Percentiles rank a stretch among this genome's conserved stretches.
Evolutionary conservation across 2,797 vertebrate species (phyloP).

Genomic region (Danio choprae): DNA sequence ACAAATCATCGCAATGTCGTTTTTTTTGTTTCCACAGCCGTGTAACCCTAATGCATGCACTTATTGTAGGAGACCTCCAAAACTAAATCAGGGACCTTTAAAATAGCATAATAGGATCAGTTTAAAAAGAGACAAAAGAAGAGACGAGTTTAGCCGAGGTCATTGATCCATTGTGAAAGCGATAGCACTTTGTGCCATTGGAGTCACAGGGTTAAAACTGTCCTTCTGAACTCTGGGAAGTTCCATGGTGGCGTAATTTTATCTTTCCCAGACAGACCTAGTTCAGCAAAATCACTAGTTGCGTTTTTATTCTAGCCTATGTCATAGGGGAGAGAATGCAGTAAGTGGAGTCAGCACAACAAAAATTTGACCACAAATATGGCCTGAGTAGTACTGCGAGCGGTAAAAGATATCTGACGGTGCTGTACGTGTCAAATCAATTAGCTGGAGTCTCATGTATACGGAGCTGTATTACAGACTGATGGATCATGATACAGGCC

Average conservation of each 20-base stretch:
- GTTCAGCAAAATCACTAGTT: neutral
- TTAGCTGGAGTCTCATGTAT: constrained; percentile 3
- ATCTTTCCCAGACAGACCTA: neutral
- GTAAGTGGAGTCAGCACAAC: neutral
- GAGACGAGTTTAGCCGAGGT: neutral
- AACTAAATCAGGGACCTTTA: neutral
- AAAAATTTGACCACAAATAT: neutral
- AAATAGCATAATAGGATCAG: neutral
- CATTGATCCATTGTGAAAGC: neutral
- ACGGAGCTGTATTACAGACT: neutral
- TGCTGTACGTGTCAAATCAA: neutral
- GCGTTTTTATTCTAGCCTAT: neutral
- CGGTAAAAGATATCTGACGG: neutral
- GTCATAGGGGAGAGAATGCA: neutral
- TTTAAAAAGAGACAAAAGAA: neutral
- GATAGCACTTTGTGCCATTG: neutral
- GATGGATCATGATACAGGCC: constrained; percentile 6
- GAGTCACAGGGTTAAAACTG: neutral
- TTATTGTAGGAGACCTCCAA: too few species aligned
- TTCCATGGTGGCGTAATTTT: neutral
- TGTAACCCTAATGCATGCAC: too few species aligned
- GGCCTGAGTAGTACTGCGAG: neutral
- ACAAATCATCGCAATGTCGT: too few species aligned
- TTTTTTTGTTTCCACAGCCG: too few species aligned
- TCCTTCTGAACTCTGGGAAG: neutral